Evolutionary conservation across 1,140 invertebrate species (phyloP), one percentile per base, ranked within the genome.

Genomic region (Nephila pilipes): DNA sequence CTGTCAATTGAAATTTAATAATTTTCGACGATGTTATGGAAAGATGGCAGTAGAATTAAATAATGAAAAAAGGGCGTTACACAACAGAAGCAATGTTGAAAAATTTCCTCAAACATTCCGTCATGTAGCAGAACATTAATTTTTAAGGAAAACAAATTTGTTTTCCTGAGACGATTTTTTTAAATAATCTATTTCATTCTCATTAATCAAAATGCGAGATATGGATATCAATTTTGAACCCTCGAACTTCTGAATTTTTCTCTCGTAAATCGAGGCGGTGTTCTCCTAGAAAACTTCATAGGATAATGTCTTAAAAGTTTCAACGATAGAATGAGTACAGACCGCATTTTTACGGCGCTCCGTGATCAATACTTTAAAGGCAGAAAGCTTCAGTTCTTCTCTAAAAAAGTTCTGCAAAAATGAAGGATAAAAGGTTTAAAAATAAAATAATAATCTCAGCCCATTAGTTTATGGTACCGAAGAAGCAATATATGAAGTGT

Each of bases 401-500:
- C 22, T 36, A 12, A 75, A 88, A 88, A 69, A 88, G 16, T 75
- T 18, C 65, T 1, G n/a, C 16, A 57, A 57, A 90, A 90, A 79
- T 80, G 54, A 80, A 79, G 54, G 25, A 55, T 57, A 25, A n/a
- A 29, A 63, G 55, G 32, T 79, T 58, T 18, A 36, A 29, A 55
- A 36, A 55, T 22, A 79, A 89, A 79, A 55, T 89, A 89, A 89
- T 79, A 88, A 88, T 88, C 87, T 69, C 57, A 32, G 55, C 65
- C 60, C 88, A 58, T 91, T 91, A 60, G 25, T 60, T 80, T 81
- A 83, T 83, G 79, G 87, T 63, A 65, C 22, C 38, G 20, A 83
- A 46, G 58, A 91, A 91, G 75, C 65, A 57, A 90, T 90, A 79
- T 63, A 81, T 91, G 75, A 83, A 91, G 89, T 81, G 57, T 91